Percentiles rank a stretch among this genome's conserved stretches.
Evolutionary conservation across 1,140 invertebrate genomes (phyloP).

Genomic region (Musca domestica): DNA sequence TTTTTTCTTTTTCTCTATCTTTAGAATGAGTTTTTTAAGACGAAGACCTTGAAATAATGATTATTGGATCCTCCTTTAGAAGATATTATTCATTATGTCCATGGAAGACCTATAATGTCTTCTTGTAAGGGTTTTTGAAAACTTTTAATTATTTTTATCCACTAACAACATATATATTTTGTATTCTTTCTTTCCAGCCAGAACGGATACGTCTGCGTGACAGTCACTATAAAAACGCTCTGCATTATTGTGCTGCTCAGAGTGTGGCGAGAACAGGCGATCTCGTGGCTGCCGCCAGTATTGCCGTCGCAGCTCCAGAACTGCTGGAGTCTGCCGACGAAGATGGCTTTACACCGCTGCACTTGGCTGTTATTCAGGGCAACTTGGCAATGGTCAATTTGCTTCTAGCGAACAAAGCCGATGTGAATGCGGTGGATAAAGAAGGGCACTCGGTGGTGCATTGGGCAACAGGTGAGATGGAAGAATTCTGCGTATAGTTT

Average conservation of each 20-base stretch:
- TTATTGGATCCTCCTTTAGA: too few species aligned
- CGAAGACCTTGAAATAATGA: too few species aligned
- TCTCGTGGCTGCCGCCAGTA: constrained; percentile 61
- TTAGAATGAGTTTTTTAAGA: too few species aligned
- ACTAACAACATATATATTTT: too few species aligned
- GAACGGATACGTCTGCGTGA: constrained; percentile 66
- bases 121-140: too few species aligned
- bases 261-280: constrained; percentile 54
- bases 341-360: constrained; percentile 90
- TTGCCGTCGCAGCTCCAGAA: constrained; percentile 70
- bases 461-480: constrained; percentile 87
- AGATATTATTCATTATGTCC: too few species aligned
- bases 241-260: constrained; percentile 82
- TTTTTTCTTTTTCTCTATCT: too few species aligned
- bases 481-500: neutral
- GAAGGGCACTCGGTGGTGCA: constrained; percentile 96
- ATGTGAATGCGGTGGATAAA: constrained; percentile 85
- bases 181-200: constrained; percentile 59
- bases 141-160: too few species aligned
- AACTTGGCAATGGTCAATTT: constrained; percentile 79
- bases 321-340: constrained; percentile 80
- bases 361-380: constrained; percentile 89
- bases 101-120: too few species aligned
- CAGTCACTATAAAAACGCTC: constrained; percentile 77
- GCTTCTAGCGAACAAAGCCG: constrained; percentile 76